Percentiles rank a stretch among this genome's conserved stretches.
Conservation (phyloP, 2,797 vertebrate genomes). For the Sebastes oblongus region DNA sequence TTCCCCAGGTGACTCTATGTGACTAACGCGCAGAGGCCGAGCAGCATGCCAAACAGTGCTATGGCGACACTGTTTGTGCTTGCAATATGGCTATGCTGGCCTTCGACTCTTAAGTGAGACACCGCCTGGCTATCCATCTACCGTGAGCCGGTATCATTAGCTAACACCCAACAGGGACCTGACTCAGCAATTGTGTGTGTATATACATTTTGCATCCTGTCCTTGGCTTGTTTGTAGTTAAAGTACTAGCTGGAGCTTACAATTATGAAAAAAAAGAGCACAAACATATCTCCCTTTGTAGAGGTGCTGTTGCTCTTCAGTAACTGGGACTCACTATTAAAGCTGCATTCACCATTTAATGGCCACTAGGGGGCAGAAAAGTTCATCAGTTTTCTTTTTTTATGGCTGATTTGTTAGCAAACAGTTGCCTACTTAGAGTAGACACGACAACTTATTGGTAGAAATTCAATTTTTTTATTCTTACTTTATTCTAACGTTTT, state of each 20-base stretch:
- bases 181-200: conserved; percentile 63
- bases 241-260: neutral
- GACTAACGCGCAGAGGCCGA: conserved; percentile 69
- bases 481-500: too few relatives aligned
- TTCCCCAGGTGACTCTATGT: conserved; percentile 76
- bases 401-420: neutral
- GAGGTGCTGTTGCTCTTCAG: neutral
- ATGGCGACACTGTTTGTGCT: conserved; percentile 59
- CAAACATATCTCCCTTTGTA: neutral
- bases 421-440: neutral
- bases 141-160: conserved; percentile 72
- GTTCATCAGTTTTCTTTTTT: neutral
- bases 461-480: too few relatives aligned
- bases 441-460: too few relatives aligned
- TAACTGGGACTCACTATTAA: neutral
- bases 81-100: conserved; percentile 71
- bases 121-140: conserved; percentile 70
- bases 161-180: conserved; percentile 68
- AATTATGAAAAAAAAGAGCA: conserved; percentile 1
- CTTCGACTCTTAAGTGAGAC: conserved; percentile 72
- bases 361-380: conserved; percentile 2
- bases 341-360: neutral
- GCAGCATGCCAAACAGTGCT: conserved; percentile 80
- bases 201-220: conserved; percentile 28
- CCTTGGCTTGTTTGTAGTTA: conserved; percentile 43